These are phyloP conservation scores for Gavialis gangeticus DNA, from an alignment of 2,113 vertebrate species.

Conservation along the genomic window DNA sequence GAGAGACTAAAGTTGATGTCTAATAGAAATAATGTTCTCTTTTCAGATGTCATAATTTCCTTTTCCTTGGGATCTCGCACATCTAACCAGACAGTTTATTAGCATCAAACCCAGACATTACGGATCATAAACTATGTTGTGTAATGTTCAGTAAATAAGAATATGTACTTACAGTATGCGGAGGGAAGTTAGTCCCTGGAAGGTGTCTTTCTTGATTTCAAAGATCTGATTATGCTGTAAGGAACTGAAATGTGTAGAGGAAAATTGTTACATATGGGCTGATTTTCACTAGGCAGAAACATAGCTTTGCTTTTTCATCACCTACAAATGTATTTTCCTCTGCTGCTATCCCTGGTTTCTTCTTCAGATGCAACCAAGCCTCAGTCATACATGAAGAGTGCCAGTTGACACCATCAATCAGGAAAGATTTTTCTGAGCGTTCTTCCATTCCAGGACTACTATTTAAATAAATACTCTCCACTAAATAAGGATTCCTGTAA, in stretches of 20 bases:
- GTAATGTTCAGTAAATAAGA: not conserved
- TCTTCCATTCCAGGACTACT: not conserved
- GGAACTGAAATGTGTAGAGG: constrained; percentile 79
- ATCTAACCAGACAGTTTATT: not conserved
- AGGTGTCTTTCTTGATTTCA: constrained; percentile 87
- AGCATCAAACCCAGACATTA: not conserved
- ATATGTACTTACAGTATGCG: constrained; percentile 89
- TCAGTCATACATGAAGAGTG: not conserved
- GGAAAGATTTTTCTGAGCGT: not conserved
- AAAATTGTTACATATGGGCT: not conserved
- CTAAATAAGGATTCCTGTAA: not conserved
- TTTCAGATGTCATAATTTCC: not conserved
- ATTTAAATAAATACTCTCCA: not conserved
- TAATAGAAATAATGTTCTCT: not conserved
- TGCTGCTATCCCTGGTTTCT: not conserved
- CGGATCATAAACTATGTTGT: not conserved
- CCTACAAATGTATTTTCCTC: not conserved
- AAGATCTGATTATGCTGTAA: constrained; percentile 93
- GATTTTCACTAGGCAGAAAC: not conserved
- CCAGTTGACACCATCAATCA: not conserved
- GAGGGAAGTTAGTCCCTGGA: constrained; percentile 88
- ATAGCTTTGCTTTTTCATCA: not conserved
- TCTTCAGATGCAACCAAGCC: not conserved
- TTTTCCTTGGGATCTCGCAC: not conserved
- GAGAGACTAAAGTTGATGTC: not conserved